Evolutionary conservation across 2,113 vertebrate genomes (phyloP), one percentile per base, ranked within the genome.

Genomic region (Malaclemys terrapin): DNA sequence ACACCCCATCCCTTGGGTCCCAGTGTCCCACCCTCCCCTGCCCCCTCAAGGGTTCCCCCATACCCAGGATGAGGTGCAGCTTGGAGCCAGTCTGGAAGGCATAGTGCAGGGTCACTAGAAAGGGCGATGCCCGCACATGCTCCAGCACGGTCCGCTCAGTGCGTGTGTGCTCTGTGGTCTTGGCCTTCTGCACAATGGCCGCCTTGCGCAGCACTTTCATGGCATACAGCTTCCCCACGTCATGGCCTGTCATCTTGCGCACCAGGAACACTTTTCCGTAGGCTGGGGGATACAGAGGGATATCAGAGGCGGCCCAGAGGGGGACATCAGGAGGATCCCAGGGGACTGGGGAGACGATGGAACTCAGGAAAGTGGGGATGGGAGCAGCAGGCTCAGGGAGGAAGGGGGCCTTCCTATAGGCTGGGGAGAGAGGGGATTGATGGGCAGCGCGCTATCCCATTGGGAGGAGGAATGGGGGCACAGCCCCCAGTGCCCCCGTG

Each of bases 131-230:
- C 78, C 99, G 99, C 75, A 99, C 99, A 96, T 99, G 98, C 94
- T 99, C 99, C 92, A 99, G 97, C 84, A 99, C 99, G 1, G 99
- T 98, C 85, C 99, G 98, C 98, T 99, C 99, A 0, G 99, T 99
- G 87, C 99, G 98, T 6, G 99, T 99, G 88, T 99, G 99, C 83
- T 99, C 99, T 12, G 99, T 99, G 0, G 99, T 99, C 97, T 99
- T 99, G 69, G 99, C 98, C 83, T 99, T 99, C 98, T 99, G 99
- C 89, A 99, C 99, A 29, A 99, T 99, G 4, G 99, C 99, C 3
- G 99, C 99, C 95, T 99, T 99, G 97, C 99, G 99, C 91, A 99
- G 97, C 92, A 99, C 99, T 98, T 99, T 99, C 99, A 99, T 99
- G 59, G 99, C 99, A 49, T 99, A 99, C 2, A 99, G 99, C 97